Evolutionary conservation across 2,113 vertebrate genomes (phyloP), one percentile per base, ranked within the genome.

Genomic region (Salvelinus namaycush): DNA sequence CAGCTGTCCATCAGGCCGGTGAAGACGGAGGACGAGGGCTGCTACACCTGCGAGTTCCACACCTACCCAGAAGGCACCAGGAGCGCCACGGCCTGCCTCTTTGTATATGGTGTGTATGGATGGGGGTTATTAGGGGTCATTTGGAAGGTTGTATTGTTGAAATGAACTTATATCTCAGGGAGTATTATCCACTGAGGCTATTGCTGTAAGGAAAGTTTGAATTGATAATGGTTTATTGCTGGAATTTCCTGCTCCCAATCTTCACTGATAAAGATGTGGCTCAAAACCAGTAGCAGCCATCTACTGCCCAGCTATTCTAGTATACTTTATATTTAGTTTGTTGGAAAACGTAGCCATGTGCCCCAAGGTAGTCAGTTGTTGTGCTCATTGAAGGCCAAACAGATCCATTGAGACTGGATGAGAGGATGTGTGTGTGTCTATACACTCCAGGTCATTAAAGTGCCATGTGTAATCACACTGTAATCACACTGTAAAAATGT

Each of bases 11-110:
- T 95, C 71, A n/a, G 44, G 65, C 11, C 44, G 1, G 86, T 91
- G 11, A 79, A 54, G 24, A 87, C 82, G 4, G 89, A 92, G 73
- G 94, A 94, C 1, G 93, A 95, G 77, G 92, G 85, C 27, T 94
- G 94, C 89, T 95, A 94, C 87, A 92, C 89, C 76, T 95, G 94
- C 9, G 89, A 94, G 79, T 94, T 93, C 77, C 89, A 95, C 87
- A 84, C 91, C 0, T 93, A 81, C 82, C 93, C 94, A 0, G 87
- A 88, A 0, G 93, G 94, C 9, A n/a, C 7, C 1, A 13, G 9
- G 71, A 88, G 78, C 1, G 77, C 74, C 65, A 79, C 68, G 0
- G 70, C 88, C 74, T 95, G 94, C 81, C 89, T 95, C 26, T 87
- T 78, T 9, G 90, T 94, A 0, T 91, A 92, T 20, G 93, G 94